Conservation (phyloP, 2,888 invertebrate species). For the Axea sp. region DNA sequence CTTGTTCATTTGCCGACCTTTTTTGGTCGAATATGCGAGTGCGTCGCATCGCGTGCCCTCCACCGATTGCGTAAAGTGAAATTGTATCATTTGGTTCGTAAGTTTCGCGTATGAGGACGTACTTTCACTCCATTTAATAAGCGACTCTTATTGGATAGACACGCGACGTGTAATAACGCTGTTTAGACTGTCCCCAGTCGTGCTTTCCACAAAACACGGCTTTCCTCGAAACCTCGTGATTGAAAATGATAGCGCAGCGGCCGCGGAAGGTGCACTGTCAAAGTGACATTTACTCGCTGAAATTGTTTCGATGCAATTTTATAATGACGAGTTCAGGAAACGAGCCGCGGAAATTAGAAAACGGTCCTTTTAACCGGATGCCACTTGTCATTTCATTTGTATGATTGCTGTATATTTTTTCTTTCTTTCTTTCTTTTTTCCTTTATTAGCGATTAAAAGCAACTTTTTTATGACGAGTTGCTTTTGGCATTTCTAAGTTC, state of each 20-base stretch:
- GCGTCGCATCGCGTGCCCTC: conserved; percentile 42
- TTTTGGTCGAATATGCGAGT: conserved; percentile 29
- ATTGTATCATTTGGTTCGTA: conserved; percentile 48
- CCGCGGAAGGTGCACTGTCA: conserved; percentile 8
- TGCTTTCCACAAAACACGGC: conserved; percentile 36
- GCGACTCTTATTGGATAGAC: conserved; percentile 32
- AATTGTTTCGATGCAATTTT: conserved; percentile 6
- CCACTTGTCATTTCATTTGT: neutral
- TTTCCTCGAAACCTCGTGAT: neutral
- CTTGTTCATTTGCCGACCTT: conserved; percentile 10
- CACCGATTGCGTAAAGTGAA: conserved; percentile 65
- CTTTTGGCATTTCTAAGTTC: too few species aligned
- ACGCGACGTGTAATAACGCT: conserved; percentile 41
- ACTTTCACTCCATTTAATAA: conserved; percentile 60
- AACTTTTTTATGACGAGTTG: too few species aligned
- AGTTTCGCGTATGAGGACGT: conserved; percentile 24
- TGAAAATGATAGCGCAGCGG: neutral
- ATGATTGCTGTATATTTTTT: neutral
- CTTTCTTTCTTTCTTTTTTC: too few species aligned
- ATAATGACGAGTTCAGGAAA: conserved; percentile 17
- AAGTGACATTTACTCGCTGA: conserved; percentile 11
- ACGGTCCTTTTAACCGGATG: conserved; percentile 8
- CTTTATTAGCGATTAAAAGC: too few species aligned
- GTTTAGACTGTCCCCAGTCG: conserved; percentile 23
- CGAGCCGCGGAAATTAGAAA: conserved; percentile 20